Evolutionary conservation across 1,140 invertebrate species (phyloP).

Genomic region (Caenorhabditis tropicalis): DNA sequence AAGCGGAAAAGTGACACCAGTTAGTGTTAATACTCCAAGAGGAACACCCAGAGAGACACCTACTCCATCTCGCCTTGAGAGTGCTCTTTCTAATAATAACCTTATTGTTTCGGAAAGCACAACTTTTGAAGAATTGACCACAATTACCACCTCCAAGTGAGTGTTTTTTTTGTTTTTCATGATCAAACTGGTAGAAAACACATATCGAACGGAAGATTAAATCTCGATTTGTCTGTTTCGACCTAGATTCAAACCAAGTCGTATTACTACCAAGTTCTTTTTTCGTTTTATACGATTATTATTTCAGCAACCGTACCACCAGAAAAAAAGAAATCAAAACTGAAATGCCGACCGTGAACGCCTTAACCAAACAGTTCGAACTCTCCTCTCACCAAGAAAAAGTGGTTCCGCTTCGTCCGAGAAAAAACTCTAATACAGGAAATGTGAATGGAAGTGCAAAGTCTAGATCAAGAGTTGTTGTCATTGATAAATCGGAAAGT

Average conservation of each 20-base stretch:
- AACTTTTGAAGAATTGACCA: conserved; percentile 45
- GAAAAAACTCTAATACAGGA: neutral
- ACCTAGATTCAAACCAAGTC: neutral
- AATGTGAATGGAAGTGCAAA: neutral
- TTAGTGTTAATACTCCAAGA: neutral
- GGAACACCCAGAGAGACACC: neutral
- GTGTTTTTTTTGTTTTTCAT: no score
- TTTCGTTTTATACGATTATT: neutral
- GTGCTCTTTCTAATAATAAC: neutral
- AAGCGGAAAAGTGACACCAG: neutral
- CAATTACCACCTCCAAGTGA: conserved; percentile 42
- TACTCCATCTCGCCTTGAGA: neutral
- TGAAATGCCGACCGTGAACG: conserved; percentile 26
- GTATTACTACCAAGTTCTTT: neutral
- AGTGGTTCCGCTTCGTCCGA: neutral
- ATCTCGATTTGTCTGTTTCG: neutral
- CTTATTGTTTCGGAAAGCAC: conserved; percentile 44
- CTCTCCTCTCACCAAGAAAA: conserved; percentile 1
- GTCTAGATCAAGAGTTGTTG: neutral
- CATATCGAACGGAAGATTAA: neutral
- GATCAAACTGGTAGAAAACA: neutral
- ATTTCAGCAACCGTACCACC: neutral
- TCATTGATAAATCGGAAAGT: conserved; percentile 4
- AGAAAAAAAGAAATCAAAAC: neutral
- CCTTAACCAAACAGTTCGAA: conserved; percentile 6